Evolutionary conservation across 2,888 invertebrate species (phyloP).

Genomic region (Brassicogethes aeneus): DNA sequence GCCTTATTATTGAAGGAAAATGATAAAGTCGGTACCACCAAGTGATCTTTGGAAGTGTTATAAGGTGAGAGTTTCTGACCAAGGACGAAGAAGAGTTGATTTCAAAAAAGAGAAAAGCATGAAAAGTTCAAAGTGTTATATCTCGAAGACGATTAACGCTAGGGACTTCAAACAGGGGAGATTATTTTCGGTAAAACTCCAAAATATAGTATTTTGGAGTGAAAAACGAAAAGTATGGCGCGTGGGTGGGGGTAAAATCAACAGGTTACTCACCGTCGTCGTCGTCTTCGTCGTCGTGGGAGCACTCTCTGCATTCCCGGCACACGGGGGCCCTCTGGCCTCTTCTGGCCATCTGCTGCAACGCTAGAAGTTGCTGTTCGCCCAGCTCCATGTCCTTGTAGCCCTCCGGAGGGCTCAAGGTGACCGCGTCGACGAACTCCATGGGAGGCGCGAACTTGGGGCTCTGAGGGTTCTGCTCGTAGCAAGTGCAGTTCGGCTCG

Average conservation of each 20-base stretch:
- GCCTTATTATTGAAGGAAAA: too few relatives aligned
- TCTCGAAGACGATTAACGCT: too few relatives aligned
- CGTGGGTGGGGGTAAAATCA: background rate
- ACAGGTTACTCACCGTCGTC: conserved; percentile 20
- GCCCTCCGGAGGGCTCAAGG: conserved; percentile 83
- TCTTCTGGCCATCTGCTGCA: conserved; percentile 43
- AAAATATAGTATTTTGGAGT: too few relatives aligned
- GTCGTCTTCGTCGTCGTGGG: conserved; percentile 29
- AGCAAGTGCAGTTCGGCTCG: conserved; percentile 54
- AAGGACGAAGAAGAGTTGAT: too few relatives aligned
- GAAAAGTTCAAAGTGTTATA: too few relatives aligned
- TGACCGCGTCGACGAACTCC: conserved; percentile 72
- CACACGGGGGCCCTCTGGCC: conserved; percentile 33
- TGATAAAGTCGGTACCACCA: too few relatives aligned
- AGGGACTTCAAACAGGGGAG: too few relatives aligned
- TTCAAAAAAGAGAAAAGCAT: too few relatives aligned
- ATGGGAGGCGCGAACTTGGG: conserved; percentile 58
- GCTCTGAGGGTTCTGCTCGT: conserved; percentile 39
- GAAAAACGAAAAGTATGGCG: background rate
- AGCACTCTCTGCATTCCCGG: conserved; percentile 35
- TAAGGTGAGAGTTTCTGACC: too few relatives aligned
- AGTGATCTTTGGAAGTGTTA: too few relatives aligned
- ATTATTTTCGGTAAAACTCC: too few relatives aligned
- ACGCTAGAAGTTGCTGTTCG: conserved; percentile 49
- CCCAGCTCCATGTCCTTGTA: conserved; percentile 76